Evolutionary conservation across 2,113 vertebrate species (phyloP).

Genomic region (Neogobius melanostomus): DNA sequence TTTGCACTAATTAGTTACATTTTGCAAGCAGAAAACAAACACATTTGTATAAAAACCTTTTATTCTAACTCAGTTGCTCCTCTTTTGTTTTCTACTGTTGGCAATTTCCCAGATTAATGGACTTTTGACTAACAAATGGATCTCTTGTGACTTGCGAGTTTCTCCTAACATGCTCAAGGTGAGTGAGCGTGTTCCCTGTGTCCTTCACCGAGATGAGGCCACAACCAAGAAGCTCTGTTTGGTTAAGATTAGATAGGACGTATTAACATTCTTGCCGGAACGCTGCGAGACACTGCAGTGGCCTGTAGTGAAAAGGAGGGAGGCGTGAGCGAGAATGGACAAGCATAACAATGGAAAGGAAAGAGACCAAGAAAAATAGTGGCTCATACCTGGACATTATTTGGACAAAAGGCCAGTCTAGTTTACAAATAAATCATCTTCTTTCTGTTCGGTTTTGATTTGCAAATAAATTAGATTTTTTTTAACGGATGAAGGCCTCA

Average conservation of each 20-base stretch:
- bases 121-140: constrained; percentile 71
- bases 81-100: not conserved
- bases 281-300: constrained; percentile 30
- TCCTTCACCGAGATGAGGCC: constrained; percentile 45
- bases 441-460: no score
- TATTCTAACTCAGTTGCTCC: no score
- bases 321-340: constrained; percentile 40
- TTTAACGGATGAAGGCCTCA: no score
- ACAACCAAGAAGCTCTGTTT: constrained; percentile 55
- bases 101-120: constrained; percentile 55
- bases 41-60: no score
- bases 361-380: constrained; percentile 23
- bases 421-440: no score
- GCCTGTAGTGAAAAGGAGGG: constrained; percentile 37
- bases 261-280: constrained; percentile 63
- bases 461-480: no score
- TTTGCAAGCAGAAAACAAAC: no score
- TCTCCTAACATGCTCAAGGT: constrained; percentile 26
- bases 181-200: constrained; percentile 38
- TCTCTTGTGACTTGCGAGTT: constrained; percentile 32
- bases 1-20: no score
- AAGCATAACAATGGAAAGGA: constrained; percentile 21
- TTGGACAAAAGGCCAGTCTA: not conserved
- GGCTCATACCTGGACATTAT: not conserved
- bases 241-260: constrained; percentile 59